Conservation (phyloP, 2,888 invertebrate species). For the Standfussiana lucernea region DNA sequence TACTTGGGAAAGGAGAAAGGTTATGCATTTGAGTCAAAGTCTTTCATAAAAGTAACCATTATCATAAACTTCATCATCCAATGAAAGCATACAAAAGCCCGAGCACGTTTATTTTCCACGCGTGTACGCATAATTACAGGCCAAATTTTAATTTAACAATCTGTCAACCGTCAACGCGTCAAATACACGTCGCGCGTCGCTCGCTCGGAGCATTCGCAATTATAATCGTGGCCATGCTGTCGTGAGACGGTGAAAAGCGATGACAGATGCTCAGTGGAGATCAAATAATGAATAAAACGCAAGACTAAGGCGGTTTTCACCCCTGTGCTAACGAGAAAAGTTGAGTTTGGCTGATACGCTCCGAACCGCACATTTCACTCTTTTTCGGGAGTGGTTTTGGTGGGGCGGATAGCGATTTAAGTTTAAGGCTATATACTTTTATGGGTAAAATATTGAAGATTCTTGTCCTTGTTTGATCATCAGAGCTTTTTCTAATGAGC, state of each 20-base stretch:
- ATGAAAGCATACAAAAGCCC: slow-evolving; percentile 2
- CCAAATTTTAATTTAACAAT: slow-evolving; percentile 61
- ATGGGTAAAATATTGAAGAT: too few relatives aligned
- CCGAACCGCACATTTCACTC: slow-evolving; percentile 78
- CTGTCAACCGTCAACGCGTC: slow-evolving; percentile 62
- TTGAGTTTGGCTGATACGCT: slow-evolving; percentile 85
- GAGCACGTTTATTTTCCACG: slow-evolving; percentile 31
- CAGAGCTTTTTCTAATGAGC: too few relatives aligned
- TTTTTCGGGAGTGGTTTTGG: slow-evolving; percentile 63
- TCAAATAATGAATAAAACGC: slow-evolving; percentile 87
- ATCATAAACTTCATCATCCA: background rate
- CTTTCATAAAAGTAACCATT: background rate
- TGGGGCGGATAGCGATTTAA: slow-evolving; percentile 54
- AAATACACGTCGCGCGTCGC: slow-evolving; percentile 37
- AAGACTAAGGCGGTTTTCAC: slow-evolving; percentile 83
- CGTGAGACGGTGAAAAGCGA: slow-evolving; percentile 73
- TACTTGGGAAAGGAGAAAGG: background rate
- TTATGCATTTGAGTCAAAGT: background rate
- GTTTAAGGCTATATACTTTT: too few relatives aligned
- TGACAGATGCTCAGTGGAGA: slow-evolving; percentile 84
- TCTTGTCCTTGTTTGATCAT: too few relatives aligned
- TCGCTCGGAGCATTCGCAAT: slow-evolving; percentile 62
- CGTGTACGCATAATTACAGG: slow-evolving; percentile 37
- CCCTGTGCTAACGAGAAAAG: slow-evolving; percentile 86
- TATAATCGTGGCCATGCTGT: slow-evolving; percentile 69